Evolutionary conservation across 2,113 vertebrate genomes (phyloP).

Genomic region (Festucalex cinctus): DNA sequence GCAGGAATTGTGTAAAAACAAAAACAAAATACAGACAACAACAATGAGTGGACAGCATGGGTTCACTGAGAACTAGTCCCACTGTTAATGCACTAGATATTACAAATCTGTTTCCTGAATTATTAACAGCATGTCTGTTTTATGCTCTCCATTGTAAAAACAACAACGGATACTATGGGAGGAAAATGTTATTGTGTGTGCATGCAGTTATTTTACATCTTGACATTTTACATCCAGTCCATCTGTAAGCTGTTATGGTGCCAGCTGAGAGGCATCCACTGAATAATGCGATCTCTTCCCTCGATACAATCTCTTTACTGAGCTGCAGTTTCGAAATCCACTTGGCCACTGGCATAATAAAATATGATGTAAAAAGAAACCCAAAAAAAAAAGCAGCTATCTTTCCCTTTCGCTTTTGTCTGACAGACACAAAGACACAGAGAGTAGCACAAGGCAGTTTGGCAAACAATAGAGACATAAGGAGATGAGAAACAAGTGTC

Average conservation of each 20-base stretch:
- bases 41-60: constrained; percentile 40
- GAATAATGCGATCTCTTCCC: neutral
- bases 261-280: neutral
- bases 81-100: constrained; percentile 49
- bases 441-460: neutral
- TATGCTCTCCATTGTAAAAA: constrained; percentile 54
- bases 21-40: constrained; percentile 10
- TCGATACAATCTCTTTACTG: neutral
- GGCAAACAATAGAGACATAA: constrained; percentile 3
- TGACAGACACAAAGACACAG: neutral
- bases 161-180: constrained; percentile 41
- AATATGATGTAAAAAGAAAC: neutral
- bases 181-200: neutral
- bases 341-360: neutral
- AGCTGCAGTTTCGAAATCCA: neutral
- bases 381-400: neutral
- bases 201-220: neutral
- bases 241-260: neutral
- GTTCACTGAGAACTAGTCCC: constrained; percentile 55
- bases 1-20: constrained; percentile 9
- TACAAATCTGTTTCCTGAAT: constrained; percentile 61
- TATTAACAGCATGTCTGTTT: constrained; percentile 56
- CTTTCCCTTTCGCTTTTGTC: neutral
- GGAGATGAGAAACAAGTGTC: neutral
- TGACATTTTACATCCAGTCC: neutral